phyloP scores from a whole-genome alignment of 2,797 vertebrate species.

The Schizothorax lantsangensis region DNA sequence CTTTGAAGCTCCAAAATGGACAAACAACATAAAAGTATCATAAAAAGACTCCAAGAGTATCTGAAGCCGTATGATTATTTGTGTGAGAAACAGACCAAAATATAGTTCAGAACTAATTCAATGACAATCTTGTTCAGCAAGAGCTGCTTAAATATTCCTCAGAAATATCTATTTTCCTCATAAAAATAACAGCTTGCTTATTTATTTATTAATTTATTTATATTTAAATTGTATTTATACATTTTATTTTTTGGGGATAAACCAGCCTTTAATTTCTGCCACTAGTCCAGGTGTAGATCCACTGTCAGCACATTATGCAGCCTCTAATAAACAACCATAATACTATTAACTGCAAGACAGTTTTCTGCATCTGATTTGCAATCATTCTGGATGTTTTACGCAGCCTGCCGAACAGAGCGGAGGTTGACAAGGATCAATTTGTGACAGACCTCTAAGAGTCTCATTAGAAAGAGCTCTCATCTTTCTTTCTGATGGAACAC shows the following conservation, averaged over 20 bases:
- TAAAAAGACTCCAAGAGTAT: not conserved
- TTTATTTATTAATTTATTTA: not conserved
- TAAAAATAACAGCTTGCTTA: not conserved
- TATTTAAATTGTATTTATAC: not conserved
- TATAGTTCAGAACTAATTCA: not conserved
- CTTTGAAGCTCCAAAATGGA: not conserved
- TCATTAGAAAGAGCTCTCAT: constrained; percentile 73
- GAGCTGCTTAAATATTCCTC: not conserved
- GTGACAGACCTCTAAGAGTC: constrained; percentile 44
- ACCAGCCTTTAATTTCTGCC: not conserved
- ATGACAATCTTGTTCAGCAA: not conserved
- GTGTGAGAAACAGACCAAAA: not conserved
- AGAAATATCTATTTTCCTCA: not conserved
- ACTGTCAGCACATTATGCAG: not conserved
- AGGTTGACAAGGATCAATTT: constrained; percentile 33
- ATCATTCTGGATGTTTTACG: constrained; percentile 30
- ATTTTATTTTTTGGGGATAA: not conserved
- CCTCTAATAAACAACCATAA: constrained; percentile 18
- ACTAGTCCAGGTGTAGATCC: not conserved
- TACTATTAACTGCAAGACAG: not conserved
- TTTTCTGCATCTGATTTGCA: constrained; percentile 20
- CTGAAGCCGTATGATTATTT: not conserved
- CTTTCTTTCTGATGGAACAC: constrained; percentile 66
- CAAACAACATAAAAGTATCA: constrained; percentile 1
- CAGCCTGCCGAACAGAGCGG: constrained; percentile 4